Percentiles rank a stretch among this genome's conserved stretches.
Conservation (phyloP, 1,140 invertebrate species). For the Kradibia gibbosae region DNA sequence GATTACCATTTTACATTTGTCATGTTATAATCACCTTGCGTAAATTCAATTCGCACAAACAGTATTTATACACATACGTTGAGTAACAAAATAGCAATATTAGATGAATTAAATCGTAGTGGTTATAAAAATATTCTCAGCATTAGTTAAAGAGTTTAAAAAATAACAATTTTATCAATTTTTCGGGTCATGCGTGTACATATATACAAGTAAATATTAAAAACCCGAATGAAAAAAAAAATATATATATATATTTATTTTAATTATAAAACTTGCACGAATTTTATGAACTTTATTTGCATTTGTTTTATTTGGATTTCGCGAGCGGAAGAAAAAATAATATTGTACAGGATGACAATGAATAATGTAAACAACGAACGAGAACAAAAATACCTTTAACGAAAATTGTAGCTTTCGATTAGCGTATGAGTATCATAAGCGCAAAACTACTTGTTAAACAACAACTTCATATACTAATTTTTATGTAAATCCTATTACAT, state of each 20-base stretch:
- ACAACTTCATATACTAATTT: not conserved
- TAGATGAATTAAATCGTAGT: conserved; percentile 64
- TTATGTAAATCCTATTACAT: not conserved
- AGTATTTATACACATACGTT: conserved; percentile 50
- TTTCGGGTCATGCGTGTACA: conserved; percentile 11
- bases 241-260: not conserved
- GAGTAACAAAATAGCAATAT: conserved; percentile 71
- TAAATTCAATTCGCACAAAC: conserved; percentile 23
- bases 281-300: not conserved
- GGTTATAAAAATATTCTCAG: conserved; percentile 71
- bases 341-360: conserved; percentile 52
- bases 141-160: conserved; percentile 69
- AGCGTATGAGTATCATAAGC: conserved; percentile 39
- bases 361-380: conserved; percentile 52
- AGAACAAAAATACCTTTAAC: conserved; percentile 56
- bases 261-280: not conserved
- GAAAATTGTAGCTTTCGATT: conserved; percentile 40
- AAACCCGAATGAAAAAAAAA: conserved; percentile 55
- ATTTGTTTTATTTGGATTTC: not conserved
- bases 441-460: conserved; percentile 26
- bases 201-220: conserved; percentile 41
- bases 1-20: not conserved
- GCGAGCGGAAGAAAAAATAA: conserved; percentile 39
- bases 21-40: conserved; percentile 32
- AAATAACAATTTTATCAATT: conserved; percentile 47